Evolutionary conservation across 2,797 vertebrate genomes (phyloP).

Genomic region (Pseudochirops corinnae): DNA sequence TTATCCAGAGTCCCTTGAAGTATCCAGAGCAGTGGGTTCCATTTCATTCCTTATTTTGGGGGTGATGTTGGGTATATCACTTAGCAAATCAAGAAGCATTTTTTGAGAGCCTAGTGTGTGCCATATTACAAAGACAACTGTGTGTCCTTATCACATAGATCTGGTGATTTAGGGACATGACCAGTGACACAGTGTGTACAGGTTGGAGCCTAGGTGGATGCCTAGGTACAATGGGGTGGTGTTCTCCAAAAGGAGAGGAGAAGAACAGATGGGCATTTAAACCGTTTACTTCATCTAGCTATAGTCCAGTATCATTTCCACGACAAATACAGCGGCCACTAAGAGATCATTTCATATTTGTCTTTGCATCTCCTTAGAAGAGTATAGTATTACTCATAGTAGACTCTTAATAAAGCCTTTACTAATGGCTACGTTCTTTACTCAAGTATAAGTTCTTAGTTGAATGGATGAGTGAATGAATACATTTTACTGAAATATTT

Average conservation of each 20-base stretch:
- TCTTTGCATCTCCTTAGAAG: not conserved
- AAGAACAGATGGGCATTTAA: not conserved
- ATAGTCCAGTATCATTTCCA: not conserved
- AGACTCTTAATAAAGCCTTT: not conserved
- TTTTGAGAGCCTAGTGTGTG: not conserved
- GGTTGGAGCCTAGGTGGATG: too few species aligned
- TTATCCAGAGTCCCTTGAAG: not conserved
- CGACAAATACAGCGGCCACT: not conserved
- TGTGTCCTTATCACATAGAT: not conserved
- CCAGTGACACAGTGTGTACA: not conserved
- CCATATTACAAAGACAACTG: not conserved
- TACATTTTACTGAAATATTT: not conserved
- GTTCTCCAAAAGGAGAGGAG: too few species aligned
- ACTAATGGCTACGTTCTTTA: not conserved
- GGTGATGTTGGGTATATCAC: not conserved
- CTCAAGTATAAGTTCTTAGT: not conserved
- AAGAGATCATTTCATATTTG: not conserved
- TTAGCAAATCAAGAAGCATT: not conserved
- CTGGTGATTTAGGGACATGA: not conserved
- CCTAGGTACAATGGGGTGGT: not conserved
- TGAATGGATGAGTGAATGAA: not conserved
- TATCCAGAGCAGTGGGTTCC: not conserved
- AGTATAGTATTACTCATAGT: not conserved
- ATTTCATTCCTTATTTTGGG: not conserved
- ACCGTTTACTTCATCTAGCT: not conserved